Base-by-base conservation (phyloP, 2,888 invertebrate genomes). In the Nymphalis polychloros region DNA sequence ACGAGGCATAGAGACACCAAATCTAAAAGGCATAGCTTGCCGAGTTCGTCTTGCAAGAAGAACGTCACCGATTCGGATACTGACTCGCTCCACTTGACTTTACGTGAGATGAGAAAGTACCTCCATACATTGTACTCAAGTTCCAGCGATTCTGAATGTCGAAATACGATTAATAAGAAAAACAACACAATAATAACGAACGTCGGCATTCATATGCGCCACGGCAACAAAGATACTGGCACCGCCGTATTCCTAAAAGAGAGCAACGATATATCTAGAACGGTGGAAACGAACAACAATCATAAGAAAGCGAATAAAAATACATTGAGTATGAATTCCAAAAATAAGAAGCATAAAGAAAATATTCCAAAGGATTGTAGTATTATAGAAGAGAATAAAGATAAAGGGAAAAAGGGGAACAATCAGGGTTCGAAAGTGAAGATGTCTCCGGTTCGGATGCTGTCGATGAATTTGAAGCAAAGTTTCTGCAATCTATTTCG, bases 401-500 rank as follows among this genome's bases (percentile, higher is more conserved):
- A 93, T 61, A 90, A 87, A 65, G 60, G 73, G 48, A 87, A 87
- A 71, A 89, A 88, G 69, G 78, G 74, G 65, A 73, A 23, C 2
- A 23, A 73, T 46, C 71, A 81, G 31, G 79, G 76, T 73, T 78
- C 80, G 67, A 94, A 94, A 73, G 83, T 91, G 72, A 96, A 96
- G 81, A 95, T 96, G 85, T 94, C 95, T 17, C 94, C 93, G 8
- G 93, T 93, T 65, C 89, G 92, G 75, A 94, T 96, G 76, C 94
- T 97, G 81, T 96, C 96, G 6, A 93, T 95, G 68, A 96, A 95
- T 86, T 93, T 97, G 70, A 97, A 97, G 86, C 97, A 97, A 83
- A 96, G 96, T 60, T 94, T 97, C 81, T 97, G 97, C 85, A 97
- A 96, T 88, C 94, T 97, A 85, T 97, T 97, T 86, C 94, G 96